Conservation (phyloP, 92 coral and sea anemone genomes). For the Phenganax marumi region DNA sequence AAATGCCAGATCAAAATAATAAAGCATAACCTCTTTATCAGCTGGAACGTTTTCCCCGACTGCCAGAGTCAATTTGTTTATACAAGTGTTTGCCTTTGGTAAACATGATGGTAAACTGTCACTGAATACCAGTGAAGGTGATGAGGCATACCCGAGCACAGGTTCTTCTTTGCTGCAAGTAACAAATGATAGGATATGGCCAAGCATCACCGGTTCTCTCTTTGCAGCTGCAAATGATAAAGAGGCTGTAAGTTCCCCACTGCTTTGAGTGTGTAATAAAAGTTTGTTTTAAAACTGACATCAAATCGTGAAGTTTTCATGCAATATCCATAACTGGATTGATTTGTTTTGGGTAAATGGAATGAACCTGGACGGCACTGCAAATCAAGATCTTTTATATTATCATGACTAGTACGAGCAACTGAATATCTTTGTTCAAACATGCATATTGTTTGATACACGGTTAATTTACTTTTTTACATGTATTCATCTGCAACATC, state of each 20-base stretch:
- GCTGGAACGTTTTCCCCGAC: slow-evolving; percentile 22
- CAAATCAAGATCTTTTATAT: not conserved
- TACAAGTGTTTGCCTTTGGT: slow-evolving; percentile 57
- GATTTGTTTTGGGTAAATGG: too few species aligned
- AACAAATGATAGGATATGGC: slow-evolving; percentile 41
- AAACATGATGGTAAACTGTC: slow-evolving; percentile 30
- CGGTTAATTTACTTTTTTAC: too few species aligned
- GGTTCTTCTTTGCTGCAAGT: slow-evolving; percentile 56
- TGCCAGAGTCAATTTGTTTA: slow-evolving; percentile 44
- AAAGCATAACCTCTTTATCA: slow-evolving; percentile 23
- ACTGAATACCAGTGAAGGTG: slow-evolving; percentile 43
- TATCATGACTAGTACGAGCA: not conserved
- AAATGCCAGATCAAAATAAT: slow-evolving; percentile 49
- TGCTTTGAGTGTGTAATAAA: too few species aligned
- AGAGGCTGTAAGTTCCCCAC: not conserved
- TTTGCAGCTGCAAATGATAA: slow-evolving; percentile 48
- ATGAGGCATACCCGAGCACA: slow-evolving; percentile 41
- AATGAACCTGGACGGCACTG: too few species aligned
- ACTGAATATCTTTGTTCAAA: not conserved
- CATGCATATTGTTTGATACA: not conserved
- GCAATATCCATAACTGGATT: too few species aligned
- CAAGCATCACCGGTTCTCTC: slow-evolving; percentile 39
- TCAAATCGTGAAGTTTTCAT: not conserved
- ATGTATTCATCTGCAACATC: slow-evolving; percentile 53
- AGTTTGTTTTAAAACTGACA: not conserved